Percentiles rank a stretch among this genome's conserved stretches.
phyloP scores from a whole-genome alignment of 2,888 invertebrate genomes.

The Hylaea fasciaria region DNA sequence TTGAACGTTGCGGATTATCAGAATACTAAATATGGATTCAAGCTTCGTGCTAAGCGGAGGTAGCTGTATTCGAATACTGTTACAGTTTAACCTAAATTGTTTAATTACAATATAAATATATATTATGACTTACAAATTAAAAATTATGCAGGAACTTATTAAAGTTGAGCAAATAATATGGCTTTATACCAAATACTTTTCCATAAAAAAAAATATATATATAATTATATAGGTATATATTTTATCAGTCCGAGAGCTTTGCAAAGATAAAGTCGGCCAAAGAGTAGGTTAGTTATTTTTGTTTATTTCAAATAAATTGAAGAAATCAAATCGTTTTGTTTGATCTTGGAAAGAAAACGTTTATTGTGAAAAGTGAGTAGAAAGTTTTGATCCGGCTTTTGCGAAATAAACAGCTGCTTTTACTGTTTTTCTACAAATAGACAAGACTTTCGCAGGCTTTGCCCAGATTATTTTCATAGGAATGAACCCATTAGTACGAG shows the following conservation, averaged over 20 bases:
- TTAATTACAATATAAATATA: no score
- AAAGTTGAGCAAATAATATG: no score
- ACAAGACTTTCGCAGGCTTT: no score
- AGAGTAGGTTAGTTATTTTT: constrained; percentile 17
- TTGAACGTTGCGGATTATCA: background rate
- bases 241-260: constrained; percentile 4
- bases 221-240: no score
- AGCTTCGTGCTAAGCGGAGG: background rate
- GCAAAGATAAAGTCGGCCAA: constrained; percentile 16
- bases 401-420: background rate
- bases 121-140: no score
- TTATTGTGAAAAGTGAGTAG: constrained; percentile 16
- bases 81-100: no score
- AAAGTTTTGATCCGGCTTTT: constrained; percentile 19
- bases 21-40: constrained; percentile 1
- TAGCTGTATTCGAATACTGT: no score
- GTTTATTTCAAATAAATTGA: constrained; percentile 11
- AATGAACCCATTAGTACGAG: no score
- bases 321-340: constrained; percentile 18
- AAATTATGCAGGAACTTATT: no score
- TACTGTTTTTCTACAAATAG: background rate
- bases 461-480: no score
- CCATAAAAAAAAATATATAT: background rate
- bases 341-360: constrained; percentile 19
- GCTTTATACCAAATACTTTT: no score